Conservation (phyloP, 2,888 invertebrate species). For the Idaea aversata region DNA sequence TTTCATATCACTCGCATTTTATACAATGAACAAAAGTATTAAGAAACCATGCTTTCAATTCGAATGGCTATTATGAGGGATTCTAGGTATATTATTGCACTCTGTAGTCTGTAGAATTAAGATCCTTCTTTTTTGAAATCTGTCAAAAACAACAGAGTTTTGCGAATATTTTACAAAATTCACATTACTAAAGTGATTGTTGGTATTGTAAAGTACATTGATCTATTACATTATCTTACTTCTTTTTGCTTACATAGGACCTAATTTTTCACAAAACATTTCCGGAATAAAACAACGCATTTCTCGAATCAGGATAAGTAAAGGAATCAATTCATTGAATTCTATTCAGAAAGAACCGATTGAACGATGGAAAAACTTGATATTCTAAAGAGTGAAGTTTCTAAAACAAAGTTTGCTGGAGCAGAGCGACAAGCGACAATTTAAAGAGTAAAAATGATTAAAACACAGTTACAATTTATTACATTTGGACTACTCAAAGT, state of each 20-base stretch:
- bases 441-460: neutral
- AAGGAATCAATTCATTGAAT: constrained; percentile 12
- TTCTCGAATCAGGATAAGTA: neutral
- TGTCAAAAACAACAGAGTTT: no score
- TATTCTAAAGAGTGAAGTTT: constrained; percentile 16
- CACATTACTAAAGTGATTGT: no score
- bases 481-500: neutral
- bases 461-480: neutral
- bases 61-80: no score
- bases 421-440: neutral
- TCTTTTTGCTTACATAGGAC: neutral
- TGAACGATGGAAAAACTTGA: constrained; percentile 8
- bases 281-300: neutral
- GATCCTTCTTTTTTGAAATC: no score
- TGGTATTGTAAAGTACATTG: no score
- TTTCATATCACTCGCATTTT: no score
- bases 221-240: neutral
- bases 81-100: no score
- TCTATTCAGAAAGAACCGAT: constrained; percentile 8
- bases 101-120: no score
- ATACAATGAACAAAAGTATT: no score
- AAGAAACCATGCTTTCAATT: no score
- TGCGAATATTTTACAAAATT: no score
- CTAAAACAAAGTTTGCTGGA: constrained; percentile 4
- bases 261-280: neutral